Conservation (phyloP, 2,113 vertebrate genomes). For the Scopus umbretta region DNA sequence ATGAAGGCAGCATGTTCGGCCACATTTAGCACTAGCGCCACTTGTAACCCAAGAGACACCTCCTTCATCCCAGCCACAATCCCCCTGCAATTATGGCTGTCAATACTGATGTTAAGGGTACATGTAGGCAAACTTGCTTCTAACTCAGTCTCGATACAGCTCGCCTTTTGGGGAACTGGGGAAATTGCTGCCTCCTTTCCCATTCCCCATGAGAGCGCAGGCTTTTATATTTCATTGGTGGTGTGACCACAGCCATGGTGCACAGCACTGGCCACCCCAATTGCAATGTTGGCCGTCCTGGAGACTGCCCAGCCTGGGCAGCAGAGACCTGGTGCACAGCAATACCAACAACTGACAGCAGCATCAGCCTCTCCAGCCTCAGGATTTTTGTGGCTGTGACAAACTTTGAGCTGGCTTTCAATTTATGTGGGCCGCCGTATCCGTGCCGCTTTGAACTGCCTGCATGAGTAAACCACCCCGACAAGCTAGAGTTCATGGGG, state of each 20-base stretch:
- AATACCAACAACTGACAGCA: neutral
- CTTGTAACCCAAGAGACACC: neutral
- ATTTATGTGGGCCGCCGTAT: neutral
- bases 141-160: accelerated
- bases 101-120: neutral
- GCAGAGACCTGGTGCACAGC: neutral
- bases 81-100: neutral
- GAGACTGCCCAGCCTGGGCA: neutral
- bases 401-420: neutral
- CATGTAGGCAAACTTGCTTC: neutral
- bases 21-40: neutral
- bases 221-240: neutral
- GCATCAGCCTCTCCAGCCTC: neutral
- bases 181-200: neutral
- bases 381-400: neutral
- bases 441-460: neutral
- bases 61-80: neutral
- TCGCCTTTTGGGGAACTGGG: neutral
- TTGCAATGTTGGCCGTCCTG: neutral
- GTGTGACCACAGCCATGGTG: neutral
- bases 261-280: neutral
- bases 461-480: neutral
- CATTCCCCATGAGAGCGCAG: neutral
- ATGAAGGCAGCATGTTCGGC: neutral
- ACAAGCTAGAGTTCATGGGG: neutral